phyloP scores from a whole-genome alignment of 1,140 invertebrate species.

The Odontomachus brunneus region DNA sequence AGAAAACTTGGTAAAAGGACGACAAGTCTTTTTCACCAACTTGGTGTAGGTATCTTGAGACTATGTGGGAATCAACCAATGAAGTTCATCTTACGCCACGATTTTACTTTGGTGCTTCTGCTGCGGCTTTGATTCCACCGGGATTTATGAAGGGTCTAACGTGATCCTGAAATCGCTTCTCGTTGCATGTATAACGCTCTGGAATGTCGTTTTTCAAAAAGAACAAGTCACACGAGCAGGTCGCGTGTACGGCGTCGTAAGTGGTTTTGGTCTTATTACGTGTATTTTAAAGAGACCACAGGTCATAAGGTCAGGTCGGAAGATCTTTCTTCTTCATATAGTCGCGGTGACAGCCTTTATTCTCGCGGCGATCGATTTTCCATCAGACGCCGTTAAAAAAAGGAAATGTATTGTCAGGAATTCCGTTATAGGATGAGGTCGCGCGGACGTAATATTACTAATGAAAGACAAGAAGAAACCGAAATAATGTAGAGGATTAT shows the following conservation, averaged over 20 bases:
- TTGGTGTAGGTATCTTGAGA: not conserved
- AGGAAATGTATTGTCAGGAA: not conserved
- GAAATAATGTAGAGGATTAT: slow-evolving; percentile 21
- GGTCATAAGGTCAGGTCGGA: not conserved
- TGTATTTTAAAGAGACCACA: slow-evolving; percentile 20
- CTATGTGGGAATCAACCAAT: not conserved
- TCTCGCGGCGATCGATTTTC: slow-evolving; percentile 42
- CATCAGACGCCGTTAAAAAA: slow-evolving; percentile 9
- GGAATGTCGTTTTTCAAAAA: not conserved
- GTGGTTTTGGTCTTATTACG: slow-evolving; percentile 14
- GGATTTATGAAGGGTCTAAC: slow-evolving; percentile 24
- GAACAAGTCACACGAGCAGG: slow-evolving; percentile 2
- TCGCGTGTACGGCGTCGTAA: not conserved
- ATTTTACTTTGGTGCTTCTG: not conserved
- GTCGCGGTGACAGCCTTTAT: slow-evolving; percentile 33
- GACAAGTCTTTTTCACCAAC: no score
- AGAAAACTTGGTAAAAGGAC: no score
- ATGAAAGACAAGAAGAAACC: slow-evolving; percentile 3
- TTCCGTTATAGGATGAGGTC: not conserved
- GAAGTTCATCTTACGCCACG: no score
- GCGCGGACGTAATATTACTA: slow-evolving; percentile 21
- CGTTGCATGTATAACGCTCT: not conserved
- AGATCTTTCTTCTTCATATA: slow-evolving; percentile 37
- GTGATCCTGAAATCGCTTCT: not conserved
- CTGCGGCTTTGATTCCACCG: not conserved